Evolutionary conservation across 2,797 vertebrate species (phyloP), one percentile per base, ranked within the genome.

Genomic region (Lateolabrax maculatus): DNA sequence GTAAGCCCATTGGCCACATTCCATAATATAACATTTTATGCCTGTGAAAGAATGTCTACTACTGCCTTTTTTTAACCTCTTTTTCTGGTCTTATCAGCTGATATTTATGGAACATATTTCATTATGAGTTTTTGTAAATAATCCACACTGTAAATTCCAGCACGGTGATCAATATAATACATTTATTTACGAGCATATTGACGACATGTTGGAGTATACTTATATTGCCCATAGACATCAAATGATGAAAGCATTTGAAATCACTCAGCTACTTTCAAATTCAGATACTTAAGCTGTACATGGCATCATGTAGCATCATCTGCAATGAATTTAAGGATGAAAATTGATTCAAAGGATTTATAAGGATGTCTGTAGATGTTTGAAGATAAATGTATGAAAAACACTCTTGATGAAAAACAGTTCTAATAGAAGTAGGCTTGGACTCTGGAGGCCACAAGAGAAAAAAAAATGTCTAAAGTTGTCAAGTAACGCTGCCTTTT

Each of bases 211-310:
- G 41, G 57, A 13, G 48, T 46, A 6, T 12, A 39, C 72, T 71
- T 16, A 27, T 9, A 23, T 39, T 60, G 34, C 67, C 61, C 44
- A 29, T 18, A 53, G 76, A 75, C 74, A 62, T 86, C 72, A 87
- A 83, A 89, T 89, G 87, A 93, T 85, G 87, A 90, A 92, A 91
- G 55, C 5, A 1, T 57, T 69, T 77, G 85, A 84, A 90, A 92
- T 81, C 72, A 62, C 43, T 31, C 21, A 5, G 10, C 36, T 63
- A 57, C 46, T 75, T 80, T 69, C 6, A 55, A 77, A 81, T 77
- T 29, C 41, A 56, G 46, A 80, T 87, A 65, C 77, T 62, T 70
- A 44, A 74, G 75, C 53, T 27, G 19, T 41, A 66, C 34, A 29
- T 56, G 69, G 51, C 66, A 34, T 66, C 62, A 56, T 6, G 27